phyloP scores from a whole-genome alignment of 2,888 invertebrate genomes.

The Ennomos erosarius region DNA sequence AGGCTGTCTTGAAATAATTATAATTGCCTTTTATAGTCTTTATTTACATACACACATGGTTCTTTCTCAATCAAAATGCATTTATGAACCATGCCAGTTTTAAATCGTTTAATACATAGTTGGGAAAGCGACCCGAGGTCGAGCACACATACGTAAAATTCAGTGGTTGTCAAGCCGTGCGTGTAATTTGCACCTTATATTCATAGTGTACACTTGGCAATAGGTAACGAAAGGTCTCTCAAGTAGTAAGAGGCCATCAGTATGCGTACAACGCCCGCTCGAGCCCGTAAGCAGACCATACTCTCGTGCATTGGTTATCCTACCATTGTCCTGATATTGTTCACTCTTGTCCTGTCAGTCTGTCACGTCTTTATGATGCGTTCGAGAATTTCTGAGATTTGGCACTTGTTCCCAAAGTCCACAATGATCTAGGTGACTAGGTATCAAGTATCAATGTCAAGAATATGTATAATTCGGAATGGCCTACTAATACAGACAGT shows the following conservation, averaged over 20 bases:
- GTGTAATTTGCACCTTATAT: slow-evolving; percentile 49
- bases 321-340: slow-evolving; percentile 47
- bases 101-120: slow-evolving; percentile 7
- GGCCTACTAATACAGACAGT: background rate
- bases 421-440: background rate
- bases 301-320: slow-evolving; percentile 47
- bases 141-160: slow-evolving; percentile 28
- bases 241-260: slow-evolving; percentile 46
- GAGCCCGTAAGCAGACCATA: slow-evolving; percentile 64
- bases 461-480: slow-evolving; percentile 9
- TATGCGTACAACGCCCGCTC: slow-evolving; percentile 54
- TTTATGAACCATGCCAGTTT: no score
- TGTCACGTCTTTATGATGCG: slow-evolving; percentile 24
- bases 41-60: no score
- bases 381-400: slow-evolving; percentile 15
- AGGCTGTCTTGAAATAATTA: no score
- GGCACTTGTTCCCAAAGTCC: background rate
- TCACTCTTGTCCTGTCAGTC: slow-evolving; percentile 21
- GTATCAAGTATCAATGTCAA: slow-evolving; percentile 3
- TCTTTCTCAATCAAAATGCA: no score
- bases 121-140: slow-evolving; percentile 47
- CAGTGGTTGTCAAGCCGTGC: slow-evolving; percentile 28
- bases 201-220: slow-evolving; percentile 43
- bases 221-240: slow-evolving; percentile 33
- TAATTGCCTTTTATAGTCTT: no score